These are phyloP conservation scores for Indicator maculatus DNA, from an alignment of 2,113 vertebrate species.

Conservation along the genomic window DNA sequence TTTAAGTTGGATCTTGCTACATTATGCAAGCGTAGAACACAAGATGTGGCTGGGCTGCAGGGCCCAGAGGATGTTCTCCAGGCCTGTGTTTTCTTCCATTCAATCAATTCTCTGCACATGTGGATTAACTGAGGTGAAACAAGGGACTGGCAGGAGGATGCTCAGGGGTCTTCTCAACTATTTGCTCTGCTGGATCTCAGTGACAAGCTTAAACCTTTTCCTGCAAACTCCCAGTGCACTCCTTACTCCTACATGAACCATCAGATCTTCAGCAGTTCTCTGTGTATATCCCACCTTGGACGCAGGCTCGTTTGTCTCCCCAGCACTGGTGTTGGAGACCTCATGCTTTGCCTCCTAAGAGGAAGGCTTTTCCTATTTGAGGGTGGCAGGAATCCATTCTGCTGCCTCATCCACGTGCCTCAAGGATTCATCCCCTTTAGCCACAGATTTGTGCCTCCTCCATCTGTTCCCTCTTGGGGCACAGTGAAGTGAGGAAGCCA, in stretches of 20 bases:
- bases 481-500: not conserved
- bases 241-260: not conserved
- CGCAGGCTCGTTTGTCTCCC: not conserved
- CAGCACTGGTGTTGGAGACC: not conserved
- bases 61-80: not conserved
- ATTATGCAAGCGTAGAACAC: not conserved
- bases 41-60: not conserved
- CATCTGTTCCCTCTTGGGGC: not conserved
- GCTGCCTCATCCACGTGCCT: fast-evolving
- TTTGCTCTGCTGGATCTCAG: not conserved
- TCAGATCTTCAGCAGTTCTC: not conserved
- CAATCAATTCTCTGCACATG: not conserved
- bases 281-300: not conserved
- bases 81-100: not conserved
- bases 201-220: not conserved
- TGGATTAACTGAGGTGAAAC: not conserved
- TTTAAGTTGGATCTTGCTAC: not conserved
- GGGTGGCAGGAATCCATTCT: not conserved
- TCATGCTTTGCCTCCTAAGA: not conserved
- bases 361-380: not conserved
- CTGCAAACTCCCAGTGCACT: not conserved
- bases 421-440: not conserved
- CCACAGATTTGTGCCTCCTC: not conserved
- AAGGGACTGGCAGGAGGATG: not conserved
- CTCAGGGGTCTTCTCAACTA: not conserved